Base-by-base conservation (phyloP, 92 coral and sea anemone genomes). In the Metridium senile region DNA sequence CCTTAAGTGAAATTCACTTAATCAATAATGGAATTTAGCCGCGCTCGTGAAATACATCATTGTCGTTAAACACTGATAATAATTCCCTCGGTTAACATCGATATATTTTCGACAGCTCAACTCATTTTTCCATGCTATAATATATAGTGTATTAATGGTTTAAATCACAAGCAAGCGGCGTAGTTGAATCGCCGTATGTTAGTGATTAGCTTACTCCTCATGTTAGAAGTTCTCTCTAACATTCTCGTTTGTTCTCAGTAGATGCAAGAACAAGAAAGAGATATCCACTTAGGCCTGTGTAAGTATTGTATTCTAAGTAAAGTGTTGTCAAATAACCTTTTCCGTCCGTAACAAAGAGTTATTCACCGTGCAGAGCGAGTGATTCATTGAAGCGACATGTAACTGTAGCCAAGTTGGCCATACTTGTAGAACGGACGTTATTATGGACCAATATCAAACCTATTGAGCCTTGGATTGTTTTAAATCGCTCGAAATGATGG, bases 401-500 rank as follows among this genome's bases (percentile, higher is more conserved):
- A 73, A 73, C 61, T 19, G 43, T 57, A 73, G 33, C 78, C 78
- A 25, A 8, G 26, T 27, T 57, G 30, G 78, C 64, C 78, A 58
- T 31, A 23, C 25, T 19, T 73, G 53, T 26, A n/a, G 69, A 73
- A 27, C 67, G 69, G n/a, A 63, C 35, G 21, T 22, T 4, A 22
- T 63, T 31, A 30, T 20, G 69, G 69, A 21, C 45, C 59, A 39
- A 39, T 39, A 39, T 39, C 49, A 39, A 59, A 19, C 16, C 43
- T 63, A 63, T 63, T 63, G 35, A 63, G n/a, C 1, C 45, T 28
- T 63, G 16, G 25, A 63, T 63, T 63, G 69, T 31, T 63, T 30
- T 28, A 16, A 23, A 63, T 63, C 17, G 45, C 32, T 30, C 3
- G 43, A 7, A 63, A 63, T 16, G 39, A 63, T 30, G 23, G 45